Conservation (phyloP, 2,797 vertebrate genomes). For the Hephaestus fuliginosus region DNA sequence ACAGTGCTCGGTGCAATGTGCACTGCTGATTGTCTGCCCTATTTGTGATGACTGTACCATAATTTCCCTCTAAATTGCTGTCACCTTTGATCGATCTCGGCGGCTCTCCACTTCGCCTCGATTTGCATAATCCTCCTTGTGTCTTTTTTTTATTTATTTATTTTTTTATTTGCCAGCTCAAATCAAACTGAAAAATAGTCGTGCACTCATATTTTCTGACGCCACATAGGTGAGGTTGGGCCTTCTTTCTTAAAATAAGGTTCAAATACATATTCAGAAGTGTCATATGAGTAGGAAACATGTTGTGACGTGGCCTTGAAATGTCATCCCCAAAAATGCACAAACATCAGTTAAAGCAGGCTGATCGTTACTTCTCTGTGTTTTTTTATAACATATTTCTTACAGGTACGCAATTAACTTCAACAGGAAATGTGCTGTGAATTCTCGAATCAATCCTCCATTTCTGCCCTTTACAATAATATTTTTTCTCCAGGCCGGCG, state of each 20-base stretch:
- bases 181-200: constrained; percentile 50
- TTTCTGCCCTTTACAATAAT: constrained; percentile 45
- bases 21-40: constrained; percentile 41
- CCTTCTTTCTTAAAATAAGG: background rate
- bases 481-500: constrained; percentile 38
- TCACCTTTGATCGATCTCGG: constrained; percentile 75
- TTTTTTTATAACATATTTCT: background rate
- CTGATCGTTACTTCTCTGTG: background rate
- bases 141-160: background rate
- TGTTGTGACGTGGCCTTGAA: background rate
- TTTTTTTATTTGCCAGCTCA: constrained; percentile 24
- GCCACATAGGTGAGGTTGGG: background rate
- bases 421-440: constrained; percentile 40
- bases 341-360: background rate
- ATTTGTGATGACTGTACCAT: constrained; percentile 62
- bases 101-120: constrained; percentile 47
- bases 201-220: constrained; percentile 21
- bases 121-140: constrained; percentile 68
- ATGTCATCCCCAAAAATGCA: background rate
- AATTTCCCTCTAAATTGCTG: constrained; percentile 67
- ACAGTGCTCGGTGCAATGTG: constrained; percentile 16
- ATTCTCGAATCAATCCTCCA: constrained; percentile 17
- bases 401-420: constrained; percentile 38
- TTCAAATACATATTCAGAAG: background rate
- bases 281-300: background rate